These are phyloP conservation scores for Drosophila prolongata DNA, from an alignment of 2,888 invertebrate species.

Conservation along the genomic window DNA sequence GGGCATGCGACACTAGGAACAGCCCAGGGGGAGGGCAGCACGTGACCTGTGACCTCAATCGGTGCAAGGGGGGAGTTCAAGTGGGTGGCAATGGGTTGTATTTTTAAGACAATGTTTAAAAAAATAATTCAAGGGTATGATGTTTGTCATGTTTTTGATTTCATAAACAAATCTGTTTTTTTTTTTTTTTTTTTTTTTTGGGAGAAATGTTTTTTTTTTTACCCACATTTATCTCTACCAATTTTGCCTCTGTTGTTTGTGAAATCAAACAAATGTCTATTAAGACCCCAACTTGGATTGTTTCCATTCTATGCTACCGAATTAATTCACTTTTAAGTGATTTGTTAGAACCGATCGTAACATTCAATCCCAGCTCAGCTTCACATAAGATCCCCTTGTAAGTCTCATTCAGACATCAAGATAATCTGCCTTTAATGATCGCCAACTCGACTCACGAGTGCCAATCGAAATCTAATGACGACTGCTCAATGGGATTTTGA, in stretches of 20 bases:
- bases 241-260: too few species aligned
- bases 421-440: slow-evolving; percentile 37
- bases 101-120: too few species aligned
- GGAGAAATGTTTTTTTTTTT: too few species aligned
- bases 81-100: too few species aligned
- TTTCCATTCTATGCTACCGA: neutral
- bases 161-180: too few species aligned
- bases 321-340: slow-evolving; percentile 6
- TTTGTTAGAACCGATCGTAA: slow-evolving; percentile 15
- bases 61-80: slow-evolving; percentile 1
- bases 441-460: slow-evolving; percentile 29
- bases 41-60: slow-evolving; percentile 47
- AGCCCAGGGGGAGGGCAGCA: slow-evolving; percentile 31
- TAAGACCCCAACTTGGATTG: too few species aligned
- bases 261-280: too few species aligned
- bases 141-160: too few species aligned
- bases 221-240: too few species aligned
- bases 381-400: slow-evolving; percentile 8
- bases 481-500: slow-evolving; percentile 26
- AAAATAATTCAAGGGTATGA: too few species aligned
- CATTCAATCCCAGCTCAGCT: neutral
- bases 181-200: too few species aligned
- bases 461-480: slow-evolving; percentile 40
- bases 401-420: slow-evolving; percentile 21
- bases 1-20: slow-evolving; percentile 55